Percentiles rank a stretch among this genome's conserved stretches.
Evolutionary conservation across 2,797 vertebrate genomes (phyloP).

Genomic region (Xerus rutilus): DNA sequence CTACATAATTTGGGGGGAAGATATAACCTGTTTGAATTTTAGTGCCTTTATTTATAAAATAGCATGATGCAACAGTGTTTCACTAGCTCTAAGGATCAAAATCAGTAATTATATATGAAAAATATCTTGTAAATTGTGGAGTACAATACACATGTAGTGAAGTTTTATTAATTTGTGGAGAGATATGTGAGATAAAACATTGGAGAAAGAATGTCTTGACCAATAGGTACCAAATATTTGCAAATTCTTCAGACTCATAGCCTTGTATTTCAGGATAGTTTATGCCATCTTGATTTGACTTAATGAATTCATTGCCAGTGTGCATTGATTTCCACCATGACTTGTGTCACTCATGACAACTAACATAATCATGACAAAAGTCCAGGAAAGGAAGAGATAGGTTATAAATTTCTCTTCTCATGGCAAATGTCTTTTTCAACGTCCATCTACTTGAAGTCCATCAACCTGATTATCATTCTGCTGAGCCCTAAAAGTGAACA

Average conservation of each 20-base stretch:
- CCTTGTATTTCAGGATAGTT: not conserved
- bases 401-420: not conserved
- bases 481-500: not conserved
- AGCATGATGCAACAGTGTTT: not conserved
- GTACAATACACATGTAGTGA: not conserved
- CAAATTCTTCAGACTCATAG: not conserved
- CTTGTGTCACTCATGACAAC: not conserved
- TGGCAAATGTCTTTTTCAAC: not conserved
- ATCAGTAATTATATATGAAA: not conserved
- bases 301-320: not conserved
- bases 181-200: not conserved
- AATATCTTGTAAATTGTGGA: not conserved
- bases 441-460: not conserved
- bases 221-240: not conserved
- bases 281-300: not conserved
- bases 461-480: not conserved
- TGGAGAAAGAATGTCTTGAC: not conserved
- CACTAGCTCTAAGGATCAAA: not conserved
- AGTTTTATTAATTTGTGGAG: not conserved
- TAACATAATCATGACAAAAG: not conserved
- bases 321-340: not conserved
- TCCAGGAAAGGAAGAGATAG: not conserved
- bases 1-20: not conserved
- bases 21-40: not conserved
- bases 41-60: slow-evolving; percentile 13